Evolutionary conservation across 2,888 invertebrate species (phyloP), one percentile per base, ranked within the genome.

Genomic region (Trichacis sp.): DNA sequence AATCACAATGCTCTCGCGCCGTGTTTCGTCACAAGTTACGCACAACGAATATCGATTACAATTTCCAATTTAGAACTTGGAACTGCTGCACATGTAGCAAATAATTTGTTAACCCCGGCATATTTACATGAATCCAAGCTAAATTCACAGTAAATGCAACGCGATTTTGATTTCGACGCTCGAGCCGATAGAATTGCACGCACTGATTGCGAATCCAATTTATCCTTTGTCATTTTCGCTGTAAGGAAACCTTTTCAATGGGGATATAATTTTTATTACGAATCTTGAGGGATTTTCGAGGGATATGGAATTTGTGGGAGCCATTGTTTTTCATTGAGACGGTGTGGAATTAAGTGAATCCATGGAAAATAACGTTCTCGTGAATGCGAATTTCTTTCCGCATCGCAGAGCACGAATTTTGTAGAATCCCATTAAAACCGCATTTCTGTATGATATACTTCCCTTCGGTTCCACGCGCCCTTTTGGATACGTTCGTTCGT

Each of bases 1-100:
- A 64, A 58, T 64, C 59, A 64, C 30, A 59, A 55, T 58, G 42
- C 48, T 49, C 54, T 54, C 9, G 24, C 57, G 52, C 56, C 53
- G 52, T 36, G 42, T 42, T 17, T 33, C 8, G 33, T 33, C 33
- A 33, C 33, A 33, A 33, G 33, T 33, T 42, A 42, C 42, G 42
- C 42, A 18, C 42, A 18, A 42, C 24, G 30, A 15, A 24, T 47
- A 29, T 47, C 14, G 30, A 14, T 29, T 45, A 12, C 45, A n/a
- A 15, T 40, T 40, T 45, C 20, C 20, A 45, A 45, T 45, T 45
- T 20, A 3, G 45, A 45, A 4, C 14, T n/a, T n/a, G 20, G n/a
- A 18, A 18, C 14, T 45, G 20, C 19, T 20, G 20, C 12, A 9
- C 20, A 9, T 20, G 20, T 12, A 20, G 45, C 20, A 12, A 45